Percentiles rank a stretch among this genome's conserved stretches.
These are phyloP conservation scores for Himalopsyche kuldschensis DNA, from an alignment of 2,888 invertebrate genomes.

Conservation along the genomic window DNA sequence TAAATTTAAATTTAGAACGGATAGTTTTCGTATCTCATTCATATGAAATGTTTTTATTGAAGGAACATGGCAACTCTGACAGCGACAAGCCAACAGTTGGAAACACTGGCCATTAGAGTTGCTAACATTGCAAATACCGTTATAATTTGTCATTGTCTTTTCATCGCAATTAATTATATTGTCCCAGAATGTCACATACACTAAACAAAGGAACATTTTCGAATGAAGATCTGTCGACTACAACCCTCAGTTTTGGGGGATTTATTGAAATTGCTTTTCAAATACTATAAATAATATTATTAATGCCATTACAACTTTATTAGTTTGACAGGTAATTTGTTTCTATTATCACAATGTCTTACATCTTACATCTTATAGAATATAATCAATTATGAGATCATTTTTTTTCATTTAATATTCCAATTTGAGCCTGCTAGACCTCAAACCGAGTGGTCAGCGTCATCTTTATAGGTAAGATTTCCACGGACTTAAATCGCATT, in stretches of 20 bases:
- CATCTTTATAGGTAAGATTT: too few species aligned
- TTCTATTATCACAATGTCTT: too few species aligned
- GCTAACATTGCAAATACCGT: not conserved
- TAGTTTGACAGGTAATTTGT: too few species aligned
- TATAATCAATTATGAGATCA: too few species aligned
- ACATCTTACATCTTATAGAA: too few species aligned
- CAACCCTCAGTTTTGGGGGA: not conserved
- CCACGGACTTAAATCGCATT: too few species aligned
- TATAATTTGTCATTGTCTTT: slow-evolving; percentile 8
- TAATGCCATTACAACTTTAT: not conserved
- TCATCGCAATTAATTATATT: slow-evolving; percentile 4
- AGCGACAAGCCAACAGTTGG: not conserved
- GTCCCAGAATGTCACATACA: not conserved
- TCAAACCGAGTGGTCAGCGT: not conserved
- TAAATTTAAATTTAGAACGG: too few species aligned
- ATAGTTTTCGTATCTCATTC: too few species aligned
- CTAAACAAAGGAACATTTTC: slow-evolving; percentile 2
- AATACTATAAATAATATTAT: not conserved
- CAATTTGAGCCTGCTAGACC: not conserved
- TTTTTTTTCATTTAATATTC: too few species aligned
- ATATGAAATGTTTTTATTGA: not conserved
- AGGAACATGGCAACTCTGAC: not conserved
- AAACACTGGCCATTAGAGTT: not conserved
- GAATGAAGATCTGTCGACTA: slow-evolving; percentile 7
- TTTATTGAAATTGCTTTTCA: slow-evolving; percentile 10